These are phyloP conservation scores for Chalcis sispes DNA, from an alignment of 2,888 invertebrate genomes.

Conservation along the genomic window DNA sequence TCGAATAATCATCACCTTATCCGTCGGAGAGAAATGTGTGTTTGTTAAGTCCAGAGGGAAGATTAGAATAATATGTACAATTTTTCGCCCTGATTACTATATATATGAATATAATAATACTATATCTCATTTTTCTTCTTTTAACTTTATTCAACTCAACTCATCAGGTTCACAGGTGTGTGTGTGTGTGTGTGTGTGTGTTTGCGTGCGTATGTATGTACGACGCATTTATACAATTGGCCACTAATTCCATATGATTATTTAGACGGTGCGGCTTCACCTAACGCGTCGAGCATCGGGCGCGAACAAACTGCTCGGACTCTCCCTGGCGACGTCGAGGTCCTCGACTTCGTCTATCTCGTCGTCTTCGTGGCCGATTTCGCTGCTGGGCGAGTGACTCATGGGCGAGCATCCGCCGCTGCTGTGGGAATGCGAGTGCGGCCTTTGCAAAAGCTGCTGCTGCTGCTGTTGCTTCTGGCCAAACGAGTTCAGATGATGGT, in stretches of 20 bases:
- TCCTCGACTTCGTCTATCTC: slow-evolving; percentile 74
- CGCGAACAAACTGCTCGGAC: slow-evolving; percentile 75
- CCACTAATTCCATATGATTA: no score
- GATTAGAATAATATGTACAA: no score
- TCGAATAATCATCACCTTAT: no score
- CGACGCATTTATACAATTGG: no score
- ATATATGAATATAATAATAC: no score
- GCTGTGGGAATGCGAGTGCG: slow-evolving; percentile 75
- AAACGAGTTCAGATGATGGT: neutral
- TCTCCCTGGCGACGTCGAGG: slow-evolving; percentile 77
- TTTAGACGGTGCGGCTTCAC: no score
- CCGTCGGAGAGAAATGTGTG: no score
- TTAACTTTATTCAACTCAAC: no score
- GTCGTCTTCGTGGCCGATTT: slow-evolving; percentile 77
- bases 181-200: neutral
- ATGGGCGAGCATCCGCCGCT: slow-evolving; percentile 76
- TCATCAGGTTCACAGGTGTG: no score
- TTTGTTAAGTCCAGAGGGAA: no score
- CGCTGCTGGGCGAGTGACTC: slow-evolving; percentile 76
- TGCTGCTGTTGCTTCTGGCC: neutral
- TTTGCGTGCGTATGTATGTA: neutral
- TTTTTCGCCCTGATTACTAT: no score
- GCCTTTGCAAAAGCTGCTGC: slow-evolving; percentile 60
- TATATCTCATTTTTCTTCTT: no score
- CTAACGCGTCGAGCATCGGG: slow-evolving; percentile 41